A percentile compares a stretch with the other conserved stretches of the same genome.
phyloP scores from a whole-genome alignment of 2,888 invertebrate genomes.

The Cinara cedri region DNA sequence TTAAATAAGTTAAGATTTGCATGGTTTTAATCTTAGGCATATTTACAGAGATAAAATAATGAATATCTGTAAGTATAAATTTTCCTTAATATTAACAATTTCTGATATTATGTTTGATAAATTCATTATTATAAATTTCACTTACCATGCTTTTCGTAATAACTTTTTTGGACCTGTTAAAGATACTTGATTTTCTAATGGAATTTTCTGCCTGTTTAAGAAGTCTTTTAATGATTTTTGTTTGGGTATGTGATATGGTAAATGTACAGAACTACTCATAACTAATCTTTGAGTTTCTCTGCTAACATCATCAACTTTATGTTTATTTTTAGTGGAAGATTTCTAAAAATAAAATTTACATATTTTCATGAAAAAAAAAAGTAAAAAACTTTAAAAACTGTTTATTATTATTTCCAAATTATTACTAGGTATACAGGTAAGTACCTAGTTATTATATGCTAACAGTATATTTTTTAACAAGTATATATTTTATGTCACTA shows the following conservation, averaged over 20 bases:
- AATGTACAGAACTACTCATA: conserved; percentile 75
- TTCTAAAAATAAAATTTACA: background rate
- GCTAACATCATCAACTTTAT: conserved; percentile 70
- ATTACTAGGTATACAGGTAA: no score
- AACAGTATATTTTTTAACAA: no score
- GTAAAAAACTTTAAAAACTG: background rate
- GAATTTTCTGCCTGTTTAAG: conserved; percentile 66
- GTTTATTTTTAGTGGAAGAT: conserved; percentile 22
- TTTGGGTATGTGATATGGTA: conserved; percentile 88
- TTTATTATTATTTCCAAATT: no score
- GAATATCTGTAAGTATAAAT: background rate
- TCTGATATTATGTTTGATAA: background rate
- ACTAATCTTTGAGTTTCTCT: conserved; percentile 84
- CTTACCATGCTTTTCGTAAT: conserved; percentile 72
- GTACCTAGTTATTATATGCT: no score
- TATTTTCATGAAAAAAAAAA: background rate
- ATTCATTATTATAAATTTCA: conserved; percentile 58
- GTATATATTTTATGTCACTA: no score
- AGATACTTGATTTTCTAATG: conserved; percentile 62
- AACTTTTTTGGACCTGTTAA: conserved; percentile 46
- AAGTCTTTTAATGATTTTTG: conserved; percentile 81
- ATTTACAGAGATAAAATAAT: background rate
- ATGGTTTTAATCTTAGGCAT: background rate
- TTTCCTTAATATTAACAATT: background rate
- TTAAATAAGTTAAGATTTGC: background rate